These are phyloP conservation scores for Euproctis similis DNA, from an alignment of 2,888 invertebrate species.

Conservation along the genomic window DNA sequence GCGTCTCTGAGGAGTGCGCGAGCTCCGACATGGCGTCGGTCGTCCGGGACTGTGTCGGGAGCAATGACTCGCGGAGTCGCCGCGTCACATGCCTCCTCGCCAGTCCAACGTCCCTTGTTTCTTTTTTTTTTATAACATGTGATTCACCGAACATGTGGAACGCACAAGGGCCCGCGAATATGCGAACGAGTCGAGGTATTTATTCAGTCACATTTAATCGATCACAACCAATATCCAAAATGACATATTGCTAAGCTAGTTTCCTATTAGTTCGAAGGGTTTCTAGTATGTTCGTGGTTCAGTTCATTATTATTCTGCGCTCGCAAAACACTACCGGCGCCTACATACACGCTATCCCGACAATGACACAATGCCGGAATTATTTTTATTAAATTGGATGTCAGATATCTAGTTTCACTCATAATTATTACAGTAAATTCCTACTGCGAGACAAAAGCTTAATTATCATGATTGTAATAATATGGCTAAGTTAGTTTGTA, in stretches of 20 bases:
- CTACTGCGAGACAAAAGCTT: too few species aligned
- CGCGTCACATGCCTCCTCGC: constrained; percentile 63
- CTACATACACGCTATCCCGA: constrained; percentile 7
- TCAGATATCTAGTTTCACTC: too few species aligned
- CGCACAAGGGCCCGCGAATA: constrained; percentile 42
- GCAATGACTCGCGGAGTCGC: constrained; percentile 63
- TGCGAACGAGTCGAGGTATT: constrained; percentile 23
- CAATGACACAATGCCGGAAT: constrained; percentile 8
- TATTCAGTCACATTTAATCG: constrained; percentile 4
- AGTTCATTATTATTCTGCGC: constrained; percentile 56
- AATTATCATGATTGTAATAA: too few species aligned
- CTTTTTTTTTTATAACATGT: constrained; percentile 58
- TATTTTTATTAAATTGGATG: constrained; percentile 5
- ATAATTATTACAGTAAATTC: too few species aligned
- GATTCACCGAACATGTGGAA: constrained; percentile 67
- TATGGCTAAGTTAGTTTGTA: too few species aligned
- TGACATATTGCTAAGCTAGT: constrained; percentile 10
- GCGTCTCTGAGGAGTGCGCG: constrained; percentile 40
- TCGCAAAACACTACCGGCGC: constrained; percentile 41
- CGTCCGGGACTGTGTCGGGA: constrained; percentile 64
- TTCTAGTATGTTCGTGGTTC: constrained; percentile 13
- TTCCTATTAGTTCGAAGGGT: constrained; percentile 16
- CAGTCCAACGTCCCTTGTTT: constrained; percentile 52
- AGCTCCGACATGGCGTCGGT: constrained; percentile 57
- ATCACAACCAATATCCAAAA: not conserved